These are phyloP conservation scores for Heliothis virescens DNA, from an alignment of 1,140 invertebrate species.

Conservation along the genomic window DNA sequence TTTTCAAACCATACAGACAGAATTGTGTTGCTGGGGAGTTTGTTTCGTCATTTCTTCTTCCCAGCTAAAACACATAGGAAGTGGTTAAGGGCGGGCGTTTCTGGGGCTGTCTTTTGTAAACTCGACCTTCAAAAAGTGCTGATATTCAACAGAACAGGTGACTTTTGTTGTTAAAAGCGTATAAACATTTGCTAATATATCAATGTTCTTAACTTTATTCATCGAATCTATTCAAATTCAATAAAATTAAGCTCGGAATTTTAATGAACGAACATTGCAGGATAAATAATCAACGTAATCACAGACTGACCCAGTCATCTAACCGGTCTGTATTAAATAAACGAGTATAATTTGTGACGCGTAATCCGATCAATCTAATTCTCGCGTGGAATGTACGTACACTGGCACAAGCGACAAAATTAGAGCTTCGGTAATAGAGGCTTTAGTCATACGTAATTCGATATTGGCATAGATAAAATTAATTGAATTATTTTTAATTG, in stretches of 20 bases:
- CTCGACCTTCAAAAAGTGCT: too few relatives aligned
- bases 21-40: too few relatives aligned
- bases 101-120: too few relatives aligned
- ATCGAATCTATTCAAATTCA: conserved; percentile 28
- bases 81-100: too few relatives aligned
- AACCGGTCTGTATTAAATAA: conserved; percentile 28
- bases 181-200: neutral
- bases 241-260: conserved; percentile 23
- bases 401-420: conserved; percentile 6
- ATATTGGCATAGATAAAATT: neutral
- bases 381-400: neutral
- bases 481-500: neutral
- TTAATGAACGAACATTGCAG: conserved; percentile 32
- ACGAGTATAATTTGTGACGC: conserved; percentile 22
- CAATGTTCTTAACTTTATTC: neutral
- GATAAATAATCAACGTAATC: conserved; percentile 11
- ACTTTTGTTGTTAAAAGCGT: too few relatives aligned
- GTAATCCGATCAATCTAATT: conserved; percentile 33
- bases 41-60: too few relatives aligned
- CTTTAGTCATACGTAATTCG: neutral
- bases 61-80: too few relatives aligned
- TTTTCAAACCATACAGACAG: too few relatives aligned
- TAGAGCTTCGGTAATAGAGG: neutral
- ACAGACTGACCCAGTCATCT: conserved; percentile 22
- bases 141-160: too few relatives aligned